Evolutionary conservation across 1,140 invertebrate genomes (phyloP).

Genomic region (Lordiphosa collinella): DNA sequence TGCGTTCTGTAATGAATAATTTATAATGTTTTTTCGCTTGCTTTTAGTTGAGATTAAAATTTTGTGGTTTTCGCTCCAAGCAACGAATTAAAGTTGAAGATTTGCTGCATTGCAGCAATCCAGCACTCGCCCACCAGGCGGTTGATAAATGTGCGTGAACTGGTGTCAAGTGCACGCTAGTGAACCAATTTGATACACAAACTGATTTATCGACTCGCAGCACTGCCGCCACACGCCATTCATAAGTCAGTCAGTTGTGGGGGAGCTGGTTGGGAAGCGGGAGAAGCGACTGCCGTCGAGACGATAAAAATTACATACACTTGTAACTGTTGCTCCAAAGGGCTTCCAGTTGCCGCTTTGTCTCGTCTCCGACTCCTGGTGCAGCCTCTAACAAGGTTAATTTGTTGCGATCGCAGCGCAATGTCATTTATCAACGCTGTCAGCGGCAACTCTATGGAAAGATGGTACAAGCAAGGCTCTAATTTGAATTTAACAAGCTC

Average conservation of each 20-base stretch:
- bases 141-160: slow-evolving; percentile 71
- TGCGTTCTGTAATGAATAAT: slow-evolving; percentile 72
- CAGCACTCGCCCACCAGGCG: slow-evolving; percentile 4
- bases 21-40: slow-evolving; percentile 61
- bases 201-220: slow-evolving; percentile 69
- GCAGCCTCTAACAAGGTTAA: slow-evolving; percentile 69
- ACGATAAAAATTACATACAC: slow-evolving; percentile 78
- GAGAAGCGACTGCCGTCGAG: slow-evolving; percentile 32
- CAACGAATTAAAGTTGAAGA: slow-evolving; percentile 36
- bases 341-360: slow-evolving; percentile 4
- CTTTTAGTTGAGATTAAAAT: slow-evolving; percentile 74
- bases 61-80: slow-evolving; percentile 49
- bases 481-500: slow-evolving; percentile 77
- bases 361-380: slow-evolving; percentile 24
- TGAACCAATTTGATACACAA: slow-evolving; percentile 77
- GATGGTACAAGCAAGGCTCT: slow-evolving; percentile 42
- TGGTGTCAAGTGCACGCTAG: slow-evolving; percentile 71
- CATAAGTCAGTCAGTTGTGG: slow-evolving; percentile 48
- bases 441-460: slow-evolving; percentile 47
- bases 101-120: not conserved
- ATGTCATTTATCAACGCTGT: slow-evolving; percentile 75
- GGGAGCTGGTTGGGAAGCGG: no score
- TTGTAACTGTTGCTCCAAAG: slow-evolving; percentile 57
- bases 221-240: slow-evolving; percentile 56
- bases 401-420: slow-evolving; percentile 72